Evolutionary conservation across 2,797 vertebrate species (phyloP).

Genomic region (Gymnoscopelus microlampas): DNA sequence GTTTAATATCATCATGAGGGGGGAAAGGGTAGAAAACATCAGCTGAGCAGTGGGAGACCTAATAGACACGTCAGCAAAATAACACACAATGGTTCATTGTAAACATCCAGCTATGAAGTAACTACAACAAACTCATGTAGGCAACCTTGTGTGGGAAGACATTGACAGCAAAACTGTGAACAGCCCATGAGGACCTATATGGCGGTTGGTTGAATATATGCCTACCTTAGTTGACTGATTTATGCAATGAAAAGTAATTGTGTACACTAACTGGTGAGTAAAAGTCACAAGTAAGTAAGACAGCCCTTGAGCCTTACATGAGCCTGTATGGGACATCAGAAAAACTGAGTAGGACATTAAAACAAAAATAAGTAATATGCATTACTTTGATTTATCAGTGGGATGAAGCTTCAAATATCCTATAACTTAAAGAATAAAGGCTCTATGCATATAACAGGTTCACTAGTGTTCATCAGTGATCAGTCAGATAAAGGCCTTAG

Average conservation of each 20-base stretch:
- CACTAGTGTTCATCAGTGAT: background rate
- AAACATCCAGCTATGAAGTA: conserved; percentile 60
- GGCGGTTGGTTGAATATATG: conserved; percentile 13
- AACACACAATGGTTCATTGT: conserved; percentile 60
- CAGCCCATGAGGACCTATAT: conserved; percentile 13
- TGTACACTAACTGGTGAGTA: too few species aligned
- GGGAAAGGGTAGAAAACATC: conserved; percentile 19
- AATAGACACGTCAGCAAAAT: conserved; percentile 62
- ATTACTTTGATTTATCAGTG: background rate
- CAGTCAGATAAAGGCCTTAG: conserved; percentile 4
- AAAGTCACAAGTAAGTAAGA: conserved; percentile 9
- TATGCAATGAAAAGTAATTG: conserved; percentile 2
- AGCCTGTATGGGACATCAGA: too few species aligned
- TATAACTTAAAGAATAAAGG: too few species aligned
- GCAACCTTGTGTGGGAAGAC: conserved; percentile 37
- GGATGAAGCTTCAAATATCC: too few species aligned
- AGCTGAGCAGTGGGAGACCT: conserved; percentile 48
- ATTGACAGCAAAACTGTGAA: conserved; percentile 4
- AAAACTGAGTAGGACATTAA: background rate
- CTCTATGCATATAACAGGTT: too few species aligned
- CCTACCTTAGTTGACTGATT: conserved; percentile 10
- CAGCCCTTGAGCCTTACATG: too few species aligned
- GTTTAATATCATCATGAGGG: background rate
- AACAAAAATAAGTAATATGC: background rate
- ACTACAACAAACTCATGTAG: conserved; percentile 56